Base-by-base conservation (phyloP, 2,888 invertebrate species). In the Scelioninae gen. 1 region DNA sequence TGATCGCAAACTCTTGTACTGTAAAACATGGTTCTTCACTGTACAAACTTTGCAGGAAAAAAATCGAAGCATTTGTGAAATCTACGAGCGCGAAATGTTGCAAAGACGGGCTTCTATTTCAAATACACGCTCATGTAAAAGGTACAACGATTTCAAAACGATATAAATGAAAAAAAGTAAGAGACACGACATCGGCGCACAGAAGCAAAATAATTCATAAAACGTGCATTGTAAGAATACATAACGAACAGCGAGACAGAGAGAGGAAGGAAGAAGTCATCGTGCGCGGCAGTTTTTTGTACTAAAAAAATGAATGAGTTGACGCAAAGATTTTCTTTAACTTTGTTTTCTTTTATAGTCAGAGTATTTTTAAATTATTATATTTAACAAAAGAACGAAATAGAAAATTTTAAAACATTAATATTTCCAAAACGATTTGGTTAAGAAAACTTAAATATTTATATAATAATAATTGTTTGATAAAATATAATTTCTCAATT, bases 161-260 rank as follows among this genome's bases (percentile, higher is more conserved):
- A 40, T 40, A 58, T 58, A 68, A 53, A 60, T n/a, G 34, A 77
- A 66, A 34, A 55, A 11, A 49, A 23, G 55, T 78, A 43, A 77
- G 55, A 56, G n/a, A 63, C 74, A 55, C 56, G 58, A 60, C 71
- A 68, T 76, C 68, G 74, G 55, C 49, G 65, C 62, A 68, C 62
- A 62, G 66, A 56, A 81, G 65, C 60, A 65, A 71, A 81, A 75
- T 75, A 69, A 81, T 75, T 76, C 71, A 71, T 69, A 53, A 76
- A 81, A 58, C 81, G 81, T 76, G 75, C 81, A 69, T 76, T 69
- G 75, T 63, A 63, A 71, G 66, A 71, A 69, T 60, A 60, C 23
- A 65, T 72, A 71, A 71, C 69, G 69, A 56, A 81, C 29, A 58
- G 43, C 40, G 53, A 71, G 65, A 71, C 23, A 65, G 71, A 71